A percentile compares a stretch with the other conserved stretches of the same genome.
These are phyloP conservation scores for Bombylius major DNA, from an alignment of 2,888 invertebrate genomes.

Conservation along the genomic window DNA sequence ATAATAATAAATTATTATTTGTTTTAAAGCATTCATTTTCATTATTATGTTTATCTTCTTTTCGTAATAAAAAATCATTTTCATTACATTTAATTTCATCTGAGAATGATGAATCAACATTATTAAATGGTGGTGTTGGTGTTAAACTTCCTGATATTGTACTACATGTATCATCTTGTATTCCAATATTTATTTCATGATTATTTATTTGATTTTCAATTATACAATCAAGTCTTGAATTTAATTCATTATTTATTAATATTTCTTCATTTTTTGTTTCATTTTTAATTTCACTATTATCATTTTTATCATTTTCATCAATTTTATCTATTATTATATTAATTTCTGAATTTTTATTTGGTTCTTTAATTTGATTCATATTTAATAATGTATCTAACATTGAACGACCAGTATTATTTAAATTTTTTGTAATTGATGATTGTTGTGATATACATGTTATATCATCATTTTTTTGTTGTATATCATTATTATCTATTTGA, in stretches of 20 bases:
- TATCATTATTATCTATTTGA: too few relatives aligned
- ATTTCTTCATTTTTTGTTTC: neutral
- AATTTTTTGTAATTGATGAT: neutral
- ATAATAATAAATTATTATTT: neutral
- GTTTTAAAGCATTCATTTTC: neutral
- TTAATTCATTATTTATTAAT: neutral
- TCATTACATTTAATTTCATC: neutral
- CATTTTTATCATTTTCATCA: neutral
- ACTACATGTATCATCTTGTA: neutral
- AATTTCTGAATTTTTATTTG: neutral
- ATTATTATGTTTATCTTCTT: neutral
- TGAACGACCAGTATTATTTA: constrained; percentile 7
- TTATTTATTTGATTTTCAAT: neutral
- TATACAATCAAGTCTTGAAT: neutral
- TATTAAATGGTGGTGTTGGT: neutral
- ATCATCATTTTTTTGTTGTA: too few relatives aligned
- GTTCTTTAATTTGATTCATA: neutral
- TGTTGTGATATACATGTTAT: neutral
- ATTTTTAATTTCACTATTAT: neutral
- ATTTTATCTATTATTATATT: neutral
- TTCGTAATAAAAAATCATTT: neutral
- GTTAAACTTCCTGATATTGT: neutral
- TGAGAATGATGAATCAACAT: neutral
- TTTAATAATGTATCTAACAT: constrained; percentile 11
- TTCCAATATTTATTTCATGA: neutral